phyloP scores from a whole-genome alignment of 1,140 invertebrate species.

The Mya arenaria region DNA sequence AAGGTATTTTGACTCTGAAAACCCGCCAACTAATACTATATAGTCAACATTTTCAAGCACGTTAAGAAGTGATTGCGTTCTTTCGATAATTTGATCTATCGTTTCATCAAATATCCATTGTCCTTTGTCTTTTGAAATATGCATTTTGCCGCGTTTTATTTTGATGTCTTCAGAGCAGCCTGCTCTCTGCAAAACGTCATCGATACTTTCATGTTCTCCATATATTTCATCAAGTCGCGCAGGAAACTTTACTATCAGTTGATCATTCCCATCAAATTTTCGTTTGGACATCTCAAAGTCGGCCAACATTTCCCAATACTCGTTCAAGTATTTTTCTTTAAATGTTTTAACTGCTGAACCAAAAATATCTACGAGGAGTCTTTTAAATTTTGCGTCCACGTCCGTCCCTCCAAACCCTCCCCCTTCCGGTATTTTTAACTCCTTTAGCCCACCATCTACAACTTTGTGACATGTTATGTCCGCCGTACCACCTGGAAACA shows the following conservation, averaged over 20 bases:
- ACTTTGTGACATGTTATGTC: slow-evolving; percentile 41
- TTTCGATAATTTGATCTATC: no score
- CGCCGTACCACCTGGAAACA: slow-evolving; percentile 32
- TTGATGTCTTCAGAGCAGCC: background rate
- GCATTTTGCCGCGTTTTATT: slow-evolving; percentile 10
- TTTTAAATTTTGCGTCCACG: slow-evolving; percentile 2
- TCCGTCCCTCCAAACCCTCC: slow-evolving; percentile 32
- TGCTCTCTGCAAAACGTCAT: background rate
- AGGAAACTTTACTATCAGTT: background rate
- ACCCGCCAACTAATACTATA: slow-evolving; percentile 62
- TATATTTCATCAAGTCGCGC: background rate
- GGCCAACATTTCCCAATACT: slow-evolving; percentile 35
- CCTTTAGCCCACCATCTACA: background rate
- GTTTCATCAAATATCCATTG: no score
- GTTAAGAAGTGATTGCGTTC: no score
- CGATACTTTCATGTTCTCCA: background rate
- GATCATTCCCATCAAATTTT: slow-evolving; percentile 8
- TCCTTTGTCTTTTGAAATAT: background rate
- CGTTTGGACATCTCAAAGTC: slow-evolving; percentile 37
- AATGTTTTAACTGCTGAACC: background rate
- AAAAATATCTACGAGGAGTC: background rate
- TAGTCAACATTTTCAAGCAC: background rate
- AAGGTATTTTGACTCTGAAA: slow-evolving; percentile 58
- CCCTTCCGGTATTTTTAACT: background rate
- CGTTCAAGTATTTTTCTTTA: slow-evolving; percentile 1